Conservation (phyloP, 2,113 vertebrate species). For the Myodes glareolus region DNA sequence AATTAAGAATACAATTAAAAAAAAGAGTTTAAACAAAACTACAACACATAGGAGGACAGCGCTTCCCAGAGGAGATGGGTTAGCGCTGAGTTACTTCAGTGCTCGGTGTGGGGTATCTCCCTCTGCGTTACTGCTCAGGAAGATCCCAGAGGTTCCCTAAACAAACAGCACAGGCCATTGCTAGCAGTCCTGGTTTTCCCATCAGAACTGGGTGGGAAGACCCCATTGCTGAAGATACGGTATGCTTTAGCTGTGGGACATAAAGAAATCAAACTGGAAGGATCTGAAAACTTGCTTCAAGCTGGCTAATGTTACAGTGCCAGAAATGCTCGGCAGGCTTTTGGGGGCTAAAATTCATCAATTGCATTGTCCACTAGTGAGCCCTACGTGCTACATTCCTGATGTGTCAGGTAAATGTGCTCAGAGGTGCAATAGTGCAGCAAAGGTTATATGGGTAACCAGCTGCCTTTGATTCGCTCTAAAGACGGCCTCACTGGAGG, state of each 20-base stretch:
- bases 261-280: neutral
- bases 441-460: neutral
- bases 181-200: neutral
- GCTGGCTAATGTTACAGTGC: neutral
- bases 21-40: neutral
- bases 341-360: too few relatives aligned
- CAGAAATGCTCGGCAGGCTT: too few relatives aligned
- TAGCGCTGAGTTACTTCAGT: too few relatives aligned
- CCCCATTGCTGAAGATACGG: neutral
- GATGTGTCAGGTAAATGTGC: neutral
- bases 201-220: neutral
- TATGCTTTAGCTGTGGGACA: neutral
- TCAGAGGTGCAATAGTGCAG: neutral
- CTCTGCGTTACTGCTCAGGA: neutral
- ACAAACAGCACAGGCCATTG: neutral
- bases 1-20: neutral
- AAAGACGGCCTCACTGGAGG: too few relatives aligned
- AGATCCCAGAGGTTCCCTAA: neutral
- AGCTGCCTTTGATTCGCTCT: neutral
- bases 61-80: neutral
- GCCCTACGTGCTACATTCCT: neutral
- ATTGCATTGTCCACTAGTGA: neutral
- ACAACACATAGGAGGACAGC: neutral
- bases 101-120: too few relatives aligned
- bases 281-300: neutral